Conservation (phyloP, 2,113 vertebrate species). For the Petaurus breviceps region DNA sequence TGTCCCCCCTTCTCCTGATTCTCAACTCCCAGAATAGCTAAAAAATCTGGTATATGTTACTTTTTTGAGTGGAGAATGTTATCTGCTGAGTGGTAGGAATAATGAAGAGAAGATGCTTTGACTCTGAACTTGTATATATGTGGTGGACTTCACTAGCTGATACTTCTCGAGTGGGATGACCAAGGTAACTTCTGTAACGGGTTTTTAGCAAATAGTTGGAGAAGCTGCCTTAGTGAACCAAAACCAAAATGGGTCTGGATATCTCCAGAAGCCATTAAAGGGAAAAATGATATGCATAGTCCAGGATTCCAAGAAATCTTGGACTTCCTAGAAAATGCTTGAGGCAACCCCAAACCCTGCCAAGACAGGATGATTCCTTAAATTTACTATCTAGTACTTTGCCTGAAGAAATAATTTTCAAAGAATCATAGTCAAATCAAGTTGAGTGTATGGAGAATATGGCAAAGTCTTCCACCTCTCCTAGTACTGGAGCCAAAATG, state of each 20-base stretch:
- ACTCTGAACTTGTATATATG: neutral
- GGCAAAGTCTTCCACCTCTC: neutral
- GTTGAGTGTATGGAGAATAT: neutral
- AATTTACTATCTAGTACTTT: neutral
- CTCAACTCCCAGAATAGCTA: neutral
- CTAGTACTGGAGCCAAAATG: conserved; percentile 39
- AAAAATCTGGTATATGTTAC: neutral
- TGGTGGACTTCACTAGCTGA: neutral
- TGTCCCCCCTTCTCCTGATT: neutral
- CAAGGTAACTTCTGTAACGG: neutral
- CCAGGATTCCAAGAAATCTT: conserved; percentile 50
- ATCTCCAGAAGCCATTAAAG: neutral
- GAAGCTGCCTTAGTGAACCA: neutral
- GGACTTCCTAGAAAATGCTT: neutral
- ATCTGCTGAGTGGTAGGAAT: neutral
- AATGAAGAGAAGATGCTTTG: neutral
- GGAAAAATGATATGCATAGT: neutral
- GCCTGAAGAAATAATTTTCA: conserved; percentile 36
- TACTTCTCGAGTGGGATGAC: neutral
- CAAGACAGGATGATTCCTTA: conserved; percentile 11
- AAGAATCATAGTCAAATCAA: neutral
- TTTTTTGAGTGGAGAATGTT: neutral
- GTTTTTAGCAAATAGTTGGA: neutral
- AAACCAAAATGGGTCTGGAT: neutral
- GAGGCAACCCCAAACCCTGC: conserved; percentile 27